Evolutionary conservation across 2,888 invertebrate genomes (phyloP).

Genomic region (Auanema sp.): DNA sequence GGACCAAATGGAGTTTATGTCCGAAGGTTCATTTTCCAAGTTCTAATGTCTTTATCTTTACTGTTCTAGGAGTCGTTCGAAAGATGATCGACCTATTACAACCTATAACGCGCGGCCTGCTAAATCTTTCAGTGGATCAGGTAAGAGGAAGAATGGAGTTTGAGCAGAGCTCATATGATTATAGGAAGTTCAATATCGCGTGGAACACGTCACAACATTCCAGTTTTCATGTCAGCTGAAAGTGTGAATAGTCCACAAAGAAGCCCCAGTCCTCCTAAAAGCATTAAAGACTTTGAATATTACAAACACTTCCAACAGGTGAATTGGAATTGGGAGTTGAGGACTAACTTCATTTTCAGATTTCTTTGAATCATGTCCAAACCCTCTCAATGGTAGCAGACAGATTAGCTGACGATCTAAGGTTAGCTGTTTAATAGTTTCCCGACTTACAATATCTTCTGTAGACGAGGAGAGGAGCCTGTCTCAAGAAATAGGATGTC

Average conservation of each 20-base stretch:
- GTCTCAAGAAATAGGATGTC: slow-evolving; percentile 33
- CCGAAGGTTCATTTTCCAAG: slow-evolving; percentile 13
- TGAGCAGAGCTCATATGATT: background rate
- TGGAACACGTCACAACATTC: slow-evolving; percentile 21
- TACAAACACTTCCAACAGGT: slow-evolving; percentile 36
- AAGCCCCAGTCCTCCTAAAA: slow-evolving; percentile 1
- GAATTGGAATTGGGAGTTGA: background rate
- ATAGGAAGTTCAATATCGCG: slow-evolving; percentile 16
- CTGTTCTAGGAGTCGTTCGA: slow-evolving; percentile 29
- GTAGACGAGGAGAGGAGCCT: slow-evolving; percentile 35
- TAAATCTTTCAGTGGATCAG: slow-evolving; percentile 12
- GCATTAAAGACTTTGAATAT: slow-evolving; percentile 18
- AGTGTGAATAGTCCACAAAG: slow-evolving; percentile 18
- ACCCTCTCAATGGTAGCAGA: slow-evolving; percentile 39
- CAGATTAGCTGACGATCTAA: slow-evolving; percentile 30
- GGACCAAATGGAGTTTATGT: slow-evolving; percentile 40
- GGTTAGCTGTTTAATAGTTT: slow-evolving; percentile 10
- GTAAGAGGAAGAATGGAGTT: background rate
- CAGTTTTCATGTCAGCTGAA: slow-evolving; percentile 43
- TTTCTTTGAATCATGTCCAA: slow-evolving; percentile 36
- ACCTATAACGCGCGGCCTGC: slow-evolving; percentile 5
- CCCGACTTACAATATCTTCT: background rate
- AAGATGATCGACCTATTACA: slow-evolving; percentile 32
- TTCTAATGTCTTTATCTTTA: background rate
- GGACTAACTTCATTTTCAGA: slow-evolving; percentile 14